Conservation (phyloP, 2,888 invertebrate genomes). For the Suillia variegata region DNA sequence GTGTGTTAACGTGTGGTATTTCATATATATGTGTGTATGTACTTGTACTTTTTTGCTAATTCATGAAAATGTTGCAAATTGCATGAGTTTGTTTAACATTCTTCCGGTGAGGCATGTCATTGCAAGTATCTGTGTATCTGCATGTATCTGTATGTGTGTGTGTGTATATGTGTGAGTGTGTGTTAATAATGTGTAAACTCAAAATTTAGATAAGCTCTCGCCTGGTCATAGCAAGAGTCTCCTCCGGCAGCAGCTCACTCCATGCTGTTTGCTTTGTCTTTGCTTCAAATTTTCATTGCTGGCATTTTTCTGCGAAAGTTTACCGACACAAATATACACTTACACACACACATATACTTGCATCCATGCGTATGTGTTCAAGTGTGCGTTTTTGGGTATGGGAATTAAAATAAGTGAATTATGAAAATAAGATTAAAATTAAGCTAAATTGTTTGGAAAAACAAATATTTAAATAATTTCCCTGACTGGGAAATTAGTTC, state of each 20-base stretch:
- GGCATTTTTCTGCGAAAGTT: too few species aligned
- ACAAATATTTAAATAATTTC: too few species aligned
- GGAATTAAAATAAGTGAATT: too few species aligned
- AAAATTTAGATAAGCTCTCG: slow-evolving; percentile 31
- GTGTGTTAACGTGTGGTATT: too few species aligned
- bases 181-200: slow-evolving; percentile 23
- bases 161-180: not conserved
- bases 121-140: not conserved
- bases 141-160: not conserved
- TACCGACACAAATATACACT: too few species aligned
- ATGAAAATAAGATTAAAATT: too few species aligned
- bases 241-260: not conserved
- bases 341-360: too few species aligned
- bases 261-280: not conserved
- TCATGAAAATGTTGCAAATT: slow-evolving; percentile 25
- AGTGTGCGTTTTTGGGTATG: too few species aligned
- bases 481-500: too few species aligned
- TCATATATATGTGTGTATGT: slow-evolving; percentile 1
- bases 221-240: slow-evolving; percentile 8
- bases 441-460: too few species aligned
- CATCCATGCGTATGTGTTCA: too few species aligned
- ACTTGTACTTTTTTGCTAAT: slow-evolving; percentile 23
- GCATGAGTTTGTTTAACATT: slow-evolving; percentile 15
- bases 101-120: not conserved
- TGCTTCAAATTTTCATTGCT: too few species aligned